Base-by-base conservation (phyloP, 1,140 invertebrate species). In the Pteromalus puparum region DNA sequence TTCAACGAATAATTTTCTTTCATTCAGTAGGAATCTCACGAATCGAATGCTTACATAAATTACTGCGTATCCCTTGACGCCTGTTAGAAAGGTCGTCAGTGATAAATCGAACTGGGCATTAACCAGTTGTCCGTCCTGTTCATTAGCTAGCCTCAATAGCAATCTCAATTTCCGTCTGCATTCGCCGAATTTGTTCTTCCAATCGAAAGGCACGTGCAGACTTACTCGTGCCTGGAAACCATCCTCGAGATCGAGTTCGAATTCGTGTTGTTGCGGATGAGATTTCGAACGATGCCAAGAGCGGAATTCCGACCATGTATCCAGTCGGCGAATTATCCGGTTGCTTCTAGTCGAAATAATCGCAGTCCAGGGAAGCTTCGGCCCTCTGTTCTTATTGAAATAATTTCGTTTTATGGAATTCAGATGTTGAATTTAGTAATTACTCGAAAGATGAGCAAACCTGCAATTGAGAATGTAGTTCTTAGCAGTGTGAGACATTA, bases 391-490 rank as follows among this genome's bases (percentile, higher is more conserved):
- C 0, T 12, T 24, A 78, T 30, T 24, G 2, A 0, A 46, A 30
- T 6, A 46, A 24, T 42, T 42, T 75, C 9, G 9, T 46, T 75
- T 18, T 70, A 28, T 68, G 21, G 9, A 65, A 21, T 21, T 15
- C 1, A 26, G 26, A 26, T 3, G 1, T n/a, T 10, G 10, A n/a
- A 68, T 26, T 68, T 13, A 26, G 6, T 68, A 26, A 68, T 68
- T 26, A 28, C 3, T 12, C 0, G 2, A 1, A 6, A 28, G 13
- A 30, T 30, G 7, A 28, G 3, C 24, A 70, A 13, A 86, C 85
- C 73, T 84, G 86, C 82, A 86, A 46, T 84, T 34, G n/a, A 86
- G 67, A 34, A 86, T 77, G 28, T 84, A 86, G 21, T 79, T 61
- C n/a, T 73, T 13, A 15, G 12, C 15, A 1, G 24, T 83, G 5